Evolutionary conservation across 2,113 vertebrate species (phyloP).

Genomic region (Grammomys dolichurus): DNA sequence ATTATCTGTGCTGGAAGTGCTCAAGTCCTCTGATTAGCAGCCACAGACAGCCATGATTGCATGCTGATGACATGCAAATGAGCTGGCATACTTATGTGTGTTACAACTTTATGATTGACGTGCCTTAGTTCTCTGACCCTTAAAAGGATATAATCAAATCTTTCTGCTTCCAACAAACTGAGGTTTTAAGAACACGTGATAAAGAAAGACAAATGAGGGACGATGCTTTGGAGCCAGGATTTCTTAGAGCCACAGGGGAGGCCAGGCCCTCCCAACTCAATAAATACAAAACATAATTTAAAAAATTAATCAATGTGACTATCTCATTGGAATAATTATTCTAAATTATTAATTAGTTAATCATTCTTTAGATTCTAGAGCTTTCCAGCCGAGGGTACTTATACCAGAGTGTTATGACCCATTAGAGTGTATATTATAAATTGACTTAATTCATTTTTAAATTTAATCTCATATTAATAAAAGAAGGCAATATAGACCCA

Average conservation of each 20-base stretch:
- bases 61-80: not conserved
- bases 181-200: not conserved
- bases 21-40: not conserved
- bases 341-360: slow-evolving; percentile 68
- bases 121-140: not conserved
- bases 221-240: not conserved
- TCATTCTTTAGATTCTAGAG: slow-evolving; percentile 62
- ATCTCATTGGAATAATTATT: slow-evolving; percentile 52
- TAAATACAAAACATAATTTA: slow-evolving; percentile 45
- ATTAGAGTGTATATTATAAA: slow-evolving; percentile 61
- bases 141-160: not conserved
- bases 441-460: slow-evolving; percentile 69
- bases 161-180: not conserved
- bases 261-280: not conserved
- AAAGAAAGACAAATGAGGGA: not conserved
- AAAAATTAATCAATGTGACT: slow-evolving; percentile 37
- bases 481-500: slow-evolving; percentile 66
- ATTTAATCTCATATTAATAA: slow-evolving; percentile 66
- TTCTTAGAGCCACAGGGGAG: not conserved
- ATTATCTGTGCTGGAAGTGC: not conserved
- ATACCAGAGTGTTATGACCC: slow-evolving; percentile 21
- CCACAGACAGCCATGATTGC: not conserved
- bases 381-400: slow-evolving; percentile 15
- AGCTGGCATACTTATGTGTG: not conserved
- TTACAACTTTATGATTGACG: not conserved